These are phyloP conservation scores for Aphelenchoides besseyi DNA, from an alignment of 1,140 invertebrate species.

Conservation along the genomic window DNA sequence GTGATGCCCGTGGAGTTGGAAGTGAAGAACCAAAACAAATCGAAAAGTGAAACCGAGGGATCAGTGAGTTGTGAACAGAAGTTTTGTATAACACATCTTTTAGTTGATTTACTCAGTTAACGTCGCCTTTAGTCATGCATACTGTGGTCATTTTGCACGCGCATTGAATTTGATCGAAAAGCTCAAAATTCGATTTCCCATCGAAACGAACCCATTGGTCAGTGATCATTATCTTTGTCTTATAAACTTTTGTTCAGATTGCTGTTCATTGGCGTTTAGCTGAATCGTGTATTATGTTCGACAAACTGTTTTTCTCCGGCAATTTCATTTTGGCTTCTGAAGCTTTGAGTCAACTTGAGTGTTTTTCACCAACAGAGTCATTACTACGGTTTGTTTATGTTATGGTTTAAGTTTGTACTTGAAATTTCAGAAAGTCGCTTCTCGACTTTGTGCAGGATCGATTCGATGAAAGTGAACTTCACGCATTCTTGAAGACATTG, in stretches of 20 bases:
- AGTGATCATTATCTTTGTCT: neutral
- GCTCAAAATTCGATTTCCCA: neutral
- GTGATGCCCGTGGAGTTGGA: neutral
- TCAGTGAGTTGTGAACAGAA: neutral
- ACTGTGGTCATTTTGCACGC: neutral
- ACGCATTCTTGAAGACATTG: neutral
- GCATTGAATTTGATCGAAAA: neutral
- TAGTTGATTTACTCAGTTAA: constrained; percentile 16
- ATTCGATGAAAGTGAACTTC: constrained; percentile 13
- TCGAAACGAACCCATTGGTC: constrained; percentile 18
- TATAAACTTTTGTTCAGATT: neutral
- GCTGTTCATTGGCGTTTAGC: constrained; percentile 17
- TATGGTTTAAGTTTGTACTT: neutral
- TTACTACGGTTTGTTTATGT: neutral
- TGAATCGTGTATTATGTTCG: constrained; percentile 2
- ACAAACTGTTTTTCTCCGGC: neutral
- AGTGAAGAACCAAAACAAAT: neutral
- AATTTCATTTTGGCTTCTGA: neutral
- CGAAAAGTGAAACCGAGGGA: neutral
- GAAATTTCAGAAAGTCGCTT: neutral
- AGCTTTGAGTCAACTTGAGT: neutral
- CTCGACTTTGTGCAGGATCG: constrained; percentile 3
- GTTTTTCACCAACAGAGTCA: neutral
- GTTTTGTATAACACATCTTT: neutral
- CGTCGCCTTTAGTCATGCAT: constrained; percentile 9